A percentile compares a stretch with the other conserved stretches of the same genome.
Evolutionary conservation across 2,113 vertebrate species (phyloP).

Genomic region (Rhinopithecus roxellana): DNA sequence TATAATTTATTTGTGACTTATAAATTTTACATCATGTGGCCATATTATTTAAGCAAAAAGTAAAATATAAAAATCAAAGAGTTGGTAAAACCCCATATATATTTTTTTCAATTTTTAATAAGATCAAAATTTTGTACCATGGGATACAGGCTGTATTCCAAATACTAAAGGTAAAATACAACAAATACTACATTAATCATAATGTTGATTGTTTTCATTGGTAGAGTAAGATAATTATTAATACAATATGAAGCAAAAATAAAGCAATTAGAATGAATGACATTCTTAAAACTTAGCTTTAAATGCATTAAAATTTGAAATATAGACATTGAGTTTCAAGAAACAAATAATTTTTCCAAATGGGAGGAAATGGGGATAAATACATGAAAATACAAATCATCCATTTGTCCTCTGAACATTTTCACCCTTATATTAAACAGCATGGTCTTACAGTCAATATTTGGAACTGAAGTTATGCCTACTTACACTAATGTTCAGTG

Average conservation of each 20-base stretch:
- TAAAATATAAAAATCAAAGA: background rate
- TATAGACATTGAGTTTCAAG: background rate
- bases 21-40: background rate
- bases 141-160: background rate
- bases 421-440: background rate
- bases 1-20: background rate
- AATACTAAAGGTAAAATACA: background rate
- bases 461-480: background rate
- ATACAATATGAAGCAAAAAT: background rate
- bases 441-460: background rate
- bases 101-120: background rate
- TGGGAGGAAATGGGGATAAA: background rate
- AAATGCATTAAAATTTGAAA: conserved; percentile 15
- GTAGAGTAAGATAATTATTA: background rate
- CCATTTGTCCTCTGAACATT: background rate
- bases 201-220: background rate
- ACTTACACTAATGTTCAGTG: background rate
- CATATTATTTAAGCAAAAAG: background rate
- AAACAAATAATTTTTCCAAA: conserved; percentile 1
- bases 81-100: background rate
- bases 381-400: background rate
- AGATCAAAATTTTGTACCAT: background rate
- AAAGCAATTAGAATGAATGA: background rate
- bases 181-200: background rate
- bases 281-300: background rate